Conservation (phyloP, 2,113 vertebrate genomes). For the Sorex araneus region DNA sequence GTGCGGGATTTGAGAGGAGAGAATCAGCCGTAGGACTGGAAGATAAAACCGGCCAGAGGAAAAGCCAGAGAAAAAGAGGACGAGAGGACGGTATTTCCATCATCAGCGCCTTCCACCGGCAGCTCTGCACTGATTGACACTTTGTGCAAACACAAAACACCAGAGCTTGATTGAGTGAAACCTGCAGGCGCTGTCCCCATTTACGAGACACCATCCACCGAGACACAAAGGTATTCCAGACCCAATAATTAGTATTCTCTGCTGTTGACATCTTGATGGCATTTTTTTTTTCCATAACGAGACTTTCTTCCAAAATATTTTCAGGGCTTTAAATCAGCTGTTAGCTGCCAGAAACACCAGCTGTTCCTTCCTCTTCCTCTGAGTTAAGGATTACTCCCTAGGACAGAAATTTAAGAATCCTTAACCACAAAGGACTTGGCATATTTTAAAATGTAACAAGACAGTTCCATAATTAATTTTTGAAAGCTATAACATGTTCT, state of each 20-base stretch:
- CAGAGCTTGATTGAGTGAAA: background rate
- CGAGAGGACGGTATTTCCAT: too few species aligned
- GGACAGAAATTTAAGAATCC: conserved; percentile 38
- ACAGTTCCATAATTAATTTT: conserved; percentile 60
- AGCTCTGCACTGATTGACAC: background rate
- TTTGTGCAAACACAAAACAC: background rate
- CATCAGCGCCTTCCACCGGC: too few species aligned
- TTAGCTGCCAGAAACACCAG: conserved; percentile 53
- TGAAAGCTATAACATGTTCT: conserved; percentile 17
- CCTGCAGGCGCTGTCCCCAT: background rate
- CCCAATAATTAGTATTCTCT: conserved; percentile 12
- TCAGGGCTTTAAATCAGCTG: background rate
- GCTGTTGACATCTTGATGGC: conserved; percentile 33
- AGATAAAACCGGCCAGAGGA: too few species aligned
- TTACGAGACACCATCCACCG: background rate
- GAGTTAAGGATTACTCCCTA: conserved; percentile 39
- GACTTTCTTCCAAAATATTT: conserved; percentile 58
- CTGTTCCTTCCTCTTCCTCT: conserved; percentile 55
- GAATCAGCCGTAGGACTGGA: background rate
- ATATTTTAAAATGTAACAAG: conserved; percentile 61
- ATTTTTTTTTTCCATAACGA: background rate
- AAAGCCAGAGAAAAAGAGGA: too few species aligned
- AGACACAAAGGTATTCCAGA: background rate
- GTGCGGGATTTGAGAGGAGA: background rate
- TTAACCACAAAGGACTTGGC: conserved; percentile 32